These are phyloP conservation scores for Ornithorhynchus anatinus DNA, from an alignment of 2,113 vertebrate species.

Conservation along the genomic window DNA sequence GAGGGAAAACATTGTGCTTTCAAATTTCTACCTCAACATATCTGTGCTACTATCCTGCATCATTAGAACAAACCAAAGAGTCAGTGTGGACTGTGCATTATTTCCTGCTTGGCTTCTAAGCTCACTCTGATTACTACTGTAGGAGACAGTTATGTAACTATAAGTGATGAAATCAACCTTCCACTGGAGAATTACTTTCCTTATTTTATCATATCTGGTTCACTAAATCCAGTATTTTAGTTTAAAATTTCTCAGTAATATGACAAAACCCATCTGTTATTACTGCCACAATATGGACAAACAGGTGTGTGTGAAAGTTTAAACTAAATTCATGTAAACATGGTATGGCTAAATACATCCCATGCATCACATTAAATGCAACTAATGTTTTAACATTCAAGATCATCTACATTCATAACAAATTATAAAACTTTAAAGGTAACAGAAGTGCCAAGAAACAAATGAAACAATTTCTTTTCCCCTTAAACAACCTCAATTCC, in stretches of 20 bases:
- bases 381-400: background rate
- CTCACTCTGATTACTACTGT: background rate
- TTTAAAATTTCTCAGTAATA: background rate
- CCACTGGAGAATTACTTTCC: background rate
- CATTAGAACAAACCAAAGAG: too few relatives aligned
- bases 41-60: too few relatives aligned
- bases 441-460: too few relatives aligned
- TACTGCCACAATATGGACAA: background rate
- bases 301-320: too few relatives aligned
- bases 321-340: background rate
- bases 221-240: background rate
- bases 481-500: too few relatives aligned
- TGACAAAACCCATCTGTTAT: background rate
- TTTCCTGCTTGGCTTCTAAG: too few relatives aligned
- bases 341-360: fast-evolving
- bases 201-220: background rate
- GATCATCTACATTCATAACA: too few relatives aligned
- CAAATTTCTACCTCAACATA: too few relatives aligned
- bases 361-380: background rate
- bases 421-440: too few relatives aligned
- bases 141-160: background rate
- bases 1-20: too few relatives aligned
- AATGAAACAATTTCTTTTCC: too few relatives aligned
- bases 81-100: too few relatives aligned
- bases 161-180: background rate